These are phyloP conservation scores for Channa argus DNA, from an alignment of 2,113 vertebrate species.

Conservation along the genomic window DNA sequence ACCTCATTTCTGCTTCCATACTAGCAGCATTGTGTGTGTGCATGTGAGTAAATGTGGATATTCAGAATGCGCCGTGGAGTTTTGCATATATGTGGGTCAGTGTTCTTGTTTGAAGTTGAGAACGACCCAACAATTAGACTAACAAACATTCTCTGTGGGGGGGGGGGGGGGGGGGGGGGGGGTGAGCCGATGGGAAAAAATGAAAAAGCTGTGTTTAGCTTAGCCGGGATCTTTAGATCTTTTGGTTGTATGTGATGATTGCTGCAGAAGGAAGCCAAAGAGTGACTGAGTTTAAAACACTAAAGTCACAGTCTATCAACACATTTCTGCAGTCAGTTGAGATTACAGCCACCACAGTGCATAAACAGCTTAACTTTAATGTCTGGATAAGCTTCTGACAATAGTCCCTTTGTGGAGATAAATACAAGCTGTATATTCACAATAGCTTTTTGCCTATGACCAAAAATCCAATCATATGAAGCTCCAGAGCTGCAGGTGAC, in stretches of 20 bases:
- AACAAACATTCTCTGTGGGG: conserved; percentile 46
- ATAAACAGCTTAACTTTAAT: conserved; percentile 64
- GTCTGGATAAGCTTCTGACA: conserved; percentile 59
- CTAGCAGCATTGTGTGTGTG: conserved; percentile 36
- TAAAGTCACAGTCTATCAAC: conserved; percentile 40
- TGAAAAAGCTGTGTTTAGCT: not conserved
- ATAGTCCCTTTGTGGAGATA: conserved; percentile 55
- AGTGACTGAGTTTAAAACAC: conserved; percentile 19
- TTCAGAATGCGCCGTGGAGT: conserved; percentile 9
- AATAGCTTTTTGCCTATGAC: conserved; percentile 37
- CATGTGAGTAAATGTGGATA: conserved; percentile 24
- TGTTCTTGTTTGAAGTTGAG: conserved; percentile 53
- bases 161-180: conserved; percentile 16
- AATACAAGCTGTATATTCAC: conserved; percentile 54
- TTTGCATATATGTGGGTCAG: conserved; percentile 7
- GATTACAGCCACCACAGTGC: conserved; percentile 50
- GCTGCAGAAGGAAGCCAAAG: not conserved
- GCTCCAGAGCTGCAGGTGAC: conserved; percentile 54
- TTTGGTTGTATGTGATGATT: not conserved
- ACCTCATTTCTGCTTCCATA: conserved; percentile 37
- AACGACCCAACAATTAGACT: conserved; percentile 47
- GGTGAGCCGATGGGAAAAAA: not conserved
- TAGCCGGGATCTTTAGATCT: not conserved
- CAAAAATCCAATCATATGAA: conserved; percentile 50
- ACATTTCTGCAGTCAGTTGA: conserved; percentile 40